phyloP scores from a whole-genome alignment of 2,113 vertebrate genomes.

The Telmatochromis brachygnathus region DNA sequence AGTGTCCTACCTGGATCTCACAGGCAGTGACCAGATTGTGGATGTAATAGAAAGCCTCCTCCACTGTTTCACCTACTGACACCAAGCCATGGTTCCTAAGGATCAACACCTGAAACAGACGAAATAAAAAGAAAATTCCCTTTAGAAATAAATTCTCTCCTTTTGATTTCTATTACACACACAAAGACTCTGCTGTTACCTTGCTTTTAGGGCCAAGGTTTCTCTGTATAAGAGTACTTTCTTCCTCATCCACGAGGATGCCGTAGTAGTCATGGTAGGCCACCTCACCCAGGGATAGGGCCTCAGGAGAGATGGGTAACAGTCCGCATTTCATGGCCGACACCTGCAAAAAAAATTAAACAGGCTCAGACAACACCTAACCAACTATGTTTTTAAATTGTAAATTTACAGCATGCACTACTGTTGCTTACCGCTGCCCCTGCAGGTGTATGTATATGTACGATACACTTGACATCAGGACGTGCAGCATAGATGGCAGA shows the following conservation, averaged over 20 bases:
- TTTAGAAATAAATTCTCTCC: neutral
- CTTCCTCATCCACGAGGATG: constrained; percentile 89
- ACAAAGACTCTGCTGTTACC: constrained; percentile 61
- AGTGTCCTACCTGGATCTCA: constrained; percentile 87
- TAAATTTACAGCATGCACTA: neutral
- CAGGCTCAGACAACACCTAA: neutral
- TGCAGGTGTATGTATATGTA: constrained; percentile 89
- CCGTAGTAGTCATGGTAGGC: constrained; percentile 95
- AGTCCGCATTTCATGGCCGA: constrained; percentile 97
- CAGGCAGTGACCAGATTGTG: constrained; percentile 93
- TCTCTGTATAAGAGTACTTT: constrained; percentile 85
- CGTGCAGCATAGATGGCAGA: constrained; percentile 87
- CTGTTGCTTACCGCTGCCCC: constrained; percentile 83
- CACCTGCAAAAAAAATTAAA: constrained; percentile 69
- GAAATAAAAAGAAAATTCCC: neutral
- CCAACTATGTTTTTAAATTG: neutral
- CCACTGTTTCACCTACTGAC: constrained; percentile 88
- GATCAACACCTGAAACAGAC: constrained; percentile 81
- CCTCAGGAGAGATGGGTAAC: constrained; percentile 91
- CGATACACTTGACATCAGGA: constrained; percentile 85
- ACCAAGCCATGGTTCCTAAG: constrained; percentile 94
- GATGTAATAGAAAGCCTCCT: constrained; percentile 96
- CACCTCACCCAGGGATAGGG: constrained; percentile 88
- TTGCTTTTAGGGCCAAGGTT: constrained; percentile 92
- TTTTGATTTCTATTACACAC: neutral